Conservation (phyloP, 2,113 vertebrate genomes). For the Melanerpes aurifrons region DNA sequence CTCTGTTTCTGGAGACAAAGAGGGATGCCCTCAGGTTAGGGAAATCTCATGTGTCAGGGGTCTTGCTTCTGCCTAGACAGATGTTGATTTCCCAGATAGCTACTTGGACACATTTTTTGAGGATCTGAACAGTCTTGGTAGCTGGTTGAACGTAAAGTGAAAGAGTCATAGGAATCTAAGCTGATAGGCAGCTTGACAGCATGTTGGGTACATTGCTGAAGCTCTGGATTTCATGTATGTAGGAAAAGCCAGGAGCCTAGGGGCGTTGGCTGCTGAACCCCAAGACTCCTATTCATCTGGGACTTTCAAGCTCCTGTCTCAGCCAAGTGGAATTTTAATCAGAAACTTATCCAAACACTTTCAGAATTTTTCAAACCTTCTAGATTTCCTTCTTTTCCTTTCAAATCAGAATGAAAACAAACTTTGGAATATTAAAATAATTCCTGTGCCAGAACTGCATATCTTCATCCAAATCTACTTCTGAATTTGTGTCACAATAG, state of each 20-base stretch:
- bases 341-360: conserved; percentile 12
- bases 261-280: background rate
- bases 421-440: conserved; percentile 43
- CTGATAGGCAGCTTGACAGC: background rate
- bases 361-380: conserved; percentile 50
- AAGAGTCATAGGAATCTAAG: background rate
- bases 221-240: background rate
- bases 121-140: background rate
- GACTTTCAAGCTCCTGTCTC: conserved; percentile 36
- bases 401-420: conserved; percentile 55
- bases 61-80: background rate
- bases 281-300: background rate
- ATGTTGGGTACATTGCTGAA: background rate
- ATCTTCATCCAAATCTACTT: conserved; percentile 13
- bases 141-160: background rate
- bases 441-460: background rate
- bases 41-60: background rate
- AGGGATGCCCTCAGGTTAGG: background rate
- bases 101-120: background rate
- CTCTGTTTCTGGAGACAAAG: background rate
- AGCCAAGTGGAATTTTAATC: conserved; percentile 37
- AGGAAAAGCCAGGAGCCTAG: background rate
- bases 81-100: background rate
- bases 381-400: conserved; percentile 25
- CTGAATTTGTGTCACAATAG: conserved; percentile 23